Percentiles rank a stretch among this genome's conserved stretches.
Evolutionary conservation across 2,113 vertebrate species (phyloP).

Genomic region (Spea multiplicata): DNA sequence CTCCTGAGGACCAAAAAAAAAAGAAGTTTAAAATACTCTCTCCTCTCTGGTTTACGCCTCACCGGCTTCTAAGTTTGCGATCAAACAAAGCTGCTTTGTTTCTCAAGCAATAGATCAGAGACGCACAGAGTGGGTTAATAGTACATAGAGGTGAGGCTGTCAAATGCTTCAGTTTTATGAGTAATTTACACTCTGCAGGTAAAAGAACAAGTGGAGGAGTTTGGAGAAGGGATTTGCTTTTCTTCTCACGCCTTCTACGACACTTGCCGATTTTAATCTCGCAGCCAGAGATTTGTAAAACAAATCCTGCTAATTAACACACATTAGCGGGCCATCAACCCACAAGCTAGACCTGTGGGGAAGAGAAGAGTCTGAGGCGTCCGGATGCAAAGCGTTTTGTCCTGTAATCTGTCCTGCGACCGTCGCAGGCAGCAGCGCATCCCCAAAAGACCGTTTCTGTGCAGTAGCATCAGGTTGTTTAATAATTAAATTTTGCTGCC

Average conservation of each 20-base stretch:
- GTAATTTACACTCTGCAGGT: conserved; percentile 35
- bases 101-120: conserved; percentile 1
- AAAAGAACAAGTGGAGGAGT: conserved; percentile 38
- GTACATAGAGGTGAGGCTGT: conserved; percentile 5
- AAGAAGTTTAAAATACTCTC: too few species aligned
- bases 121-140: neutral
- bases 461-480: conserved; percentile 1
- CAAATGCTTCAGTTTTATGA: conserved; percentile 19
- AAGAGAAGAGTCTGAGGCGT: neutral
- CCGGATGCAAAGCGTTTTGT: neutral
- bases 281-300: conserved; percentile 21
- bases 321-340: conserved; percentile 10
- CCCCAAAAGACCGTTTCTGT: neutral
- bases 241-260: neutral
- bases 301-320: conserved; percentile 38
- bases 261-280: conserved; percentile 24
- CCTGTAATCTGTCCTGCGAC: neutral
- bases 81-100: conserved; percentile 5
- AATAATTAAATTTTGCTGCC: conserved; percentile 15
- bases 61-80: too few species aligned
- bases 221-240: conserved; percentile 28
- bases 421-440: neutral
- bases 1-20: too few species aligned
- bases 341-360: neutral
- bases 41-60: too few species aligned